Conservation (phyloP, 1,140 invertebrate genomes). For the Neodiprion fabricii region DNA sequence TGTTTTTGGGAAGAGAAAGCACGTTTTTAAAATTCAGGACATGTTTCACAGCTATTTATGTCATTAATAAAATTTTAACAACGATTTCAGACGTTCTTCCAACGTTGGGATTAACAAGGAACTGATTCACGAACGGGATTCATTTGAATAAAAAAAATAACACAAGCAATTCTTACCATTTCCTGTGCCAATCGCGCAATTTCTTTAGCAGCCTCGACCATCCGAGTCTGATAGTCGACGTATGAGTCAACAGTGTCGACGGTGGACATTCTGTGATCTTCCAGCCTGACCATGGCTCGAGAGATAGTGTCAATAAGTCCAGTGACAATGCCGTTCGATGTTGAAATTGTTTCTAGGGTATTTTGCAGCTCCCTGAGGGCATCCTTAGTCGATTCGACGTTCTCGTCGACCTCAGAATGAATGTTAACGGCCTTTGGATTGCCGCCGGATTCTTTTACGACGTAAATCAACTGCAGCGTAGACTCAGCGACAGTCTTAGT, state of each 20-base stretch:
- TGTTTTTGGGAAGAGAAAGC: conserved; percentile 36
- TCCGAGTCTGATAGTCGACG: conserved; percentile 96
- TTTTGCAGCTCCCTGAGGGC: conserved; percentile 83
- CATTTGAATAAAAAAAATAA: conserved; percentile 9
- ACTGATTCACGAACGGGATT: not conserved
- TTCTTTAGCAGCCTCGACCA: conserved; percentile 93
- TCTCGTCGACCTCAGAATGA: conserved; percentile 86
- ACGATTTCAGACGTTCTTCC: not conserved
- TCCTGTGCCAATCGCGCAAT: conserved; percentile 92
- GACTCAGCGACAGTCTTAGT: conserved; percentile 94
- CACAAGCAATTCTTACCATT: conserved; percentile 71
- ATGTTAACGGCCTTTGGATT: conserved; percentile 85
- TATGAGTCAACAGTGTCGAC: conserved; percentile 72
- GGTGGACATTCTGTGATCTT: conserved; percentile 67
- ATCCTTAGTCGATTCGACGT: conserved; percentile 77
- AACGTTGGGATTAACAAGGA: conserved; percentile 20
- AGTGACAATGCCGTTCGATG: conserved; percentile 83
- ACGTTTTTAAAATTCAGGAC: not conserved
- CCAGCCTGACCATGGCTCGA: conserved; percentile 81
- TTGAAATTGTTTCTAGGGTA: conserved; percentile 83
- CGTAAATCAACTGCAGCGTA: conserved; percentile 82
- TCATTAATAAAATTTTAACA: conserved; percentile 13
- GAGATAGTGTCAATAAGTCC: conserved; percentile 91
- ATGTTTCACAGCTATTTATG: not conserved
- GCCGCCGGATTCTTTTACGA: conserved; percentile 89